Base-by-base conservation (phyloP, 2,797 vertebrate species). In the Eremophila alpestris region DNA sequence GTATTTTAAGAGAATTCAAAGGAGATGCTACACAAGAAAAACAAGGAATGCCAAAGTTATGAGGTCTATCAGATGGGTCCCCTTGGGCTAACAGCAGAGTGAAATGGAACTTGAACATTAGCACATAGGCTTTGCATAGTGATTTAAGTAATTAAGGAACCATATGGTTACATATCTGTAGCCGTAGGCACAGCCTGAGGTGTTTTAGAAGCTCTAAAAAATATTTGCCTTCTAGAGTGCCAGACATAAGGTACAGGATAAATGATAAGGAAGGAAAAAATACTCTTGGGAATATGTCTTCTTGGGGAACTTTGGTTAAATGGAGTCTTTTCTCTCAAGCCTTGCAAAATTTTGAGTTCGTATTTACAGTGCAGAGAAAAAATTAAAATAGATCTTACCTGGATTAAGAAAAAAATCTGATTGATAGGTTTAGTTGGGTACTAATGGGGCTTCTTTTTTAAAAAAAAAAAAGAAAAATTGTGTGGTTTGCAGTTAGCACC, bases 171-270 rank as follows among this genome's bases (percentile, higher is more conserved):
- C 59, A 54, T 89, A 81, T 87, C 65, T 92, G 62, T 91, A 92
- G 84, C 84, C 48, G 46, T 86, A 91, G 90, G 92, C 96, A 69
- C 45, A 83, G 89, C 94, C 89, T 81, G 93, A 93, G 87, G 91
- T 94, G 80, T 89, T 95, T 91, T 73, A 92, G 79, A 94, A 94
- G n/a, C 89, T 94, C 82, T 92, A 27, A 93, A 95, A 95, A 92
- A 92, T 93, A 87, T 91, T 97, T 92, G 49, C 78, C 21, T 83
- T 92, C 73, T 67, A 71, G 36, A 91, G 58, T 95, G 82, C 74
- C 62, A 95, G 48, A 85, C 51, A 41, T 76, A 87, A 91, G 64
- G 59, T 56, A 64, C 20, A 74, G 54, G 75, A 89, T 91, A 88
- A 90, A 83, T 75, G 7, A 58, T 4, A 7, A 94, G 26, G 14